phyloP scores from a whole-genome alignment of 1,140 invertebrate species.

The Orius insidiosus region DNA sequence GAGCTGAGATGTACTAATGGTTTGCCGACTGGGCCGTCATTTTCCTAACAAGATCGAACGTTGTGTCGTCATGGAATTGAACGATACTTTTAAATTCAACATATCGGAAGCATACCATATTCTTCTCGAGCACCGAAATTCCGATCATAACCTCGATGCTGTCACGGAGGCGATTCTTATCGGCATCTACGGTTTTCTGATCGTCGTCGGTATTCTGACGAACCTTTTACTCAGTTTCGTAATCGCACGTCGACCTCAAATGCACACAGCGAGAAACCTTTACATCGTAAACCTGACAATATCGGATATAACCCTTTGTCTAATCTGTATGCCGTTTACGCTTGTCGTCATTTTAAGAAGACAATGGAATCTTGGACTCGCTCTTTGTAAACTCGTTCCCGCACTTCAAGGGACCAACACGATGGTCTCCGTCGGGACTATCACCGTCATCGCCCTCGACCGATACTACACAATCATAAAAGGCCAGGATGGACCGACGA shows the following conservation, averaged over 20 bases:
- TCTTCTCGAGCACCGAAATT: slow-evolving; percentile 16
- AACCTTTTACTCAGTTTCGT: slow-evolving; percentile 28
- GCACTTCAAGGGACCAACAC: slow-evolving; percentile 37
- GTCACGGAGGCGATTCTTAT: slow-evolving; percentile 16
- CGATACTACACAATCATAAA: slow-evolving; percentile 26
- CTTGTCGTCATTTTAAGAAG: slow-evolving; percentile 26
- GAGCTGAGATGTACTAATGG: slow-evolving; percentile 2
- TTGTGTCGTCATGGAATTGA: slow-evolving; percentile 18
- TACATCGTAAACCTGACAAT: slow-evolving; percentile 42
- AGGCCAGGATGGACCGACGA: slow-evolving; percentile 17
- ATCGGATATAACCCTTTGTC: slow-evolving; percentile 37
- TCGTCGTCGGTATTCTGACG: slow-evolving; percentile 25
- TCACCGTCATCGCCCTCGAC: slow-evolving; percentile 40
- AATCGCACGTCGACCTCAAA: slow-evolving; percentile 24
- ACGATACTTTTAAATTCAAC: slow-evolving; percentile 21
- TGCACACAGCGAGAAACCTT: slow-evolving; percentile 40
- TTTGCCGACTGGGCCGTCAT: slow-evolving; percentile 1
- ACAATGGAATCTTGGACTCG: slow-evolving; percentile 25
- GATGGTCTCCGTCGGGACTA: slow-evolving; percentile 40
- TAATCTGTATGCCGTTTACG: slow-evolving; percentile 39
- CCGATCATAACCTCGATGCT: slow-evolving; percentile 16
- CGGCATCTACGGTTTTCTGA: slow-evolving; percentile 21
- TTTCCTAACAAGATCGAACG: background rate
- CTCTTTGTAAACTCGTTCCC: slow-evolving; percentile 38
- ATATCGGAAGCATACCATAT: slow-evolving; percentile 19